Base-by-base conservation (phyloP, 2,888 invertebrate species). In the Diloba caeruleocephala region DNA sequence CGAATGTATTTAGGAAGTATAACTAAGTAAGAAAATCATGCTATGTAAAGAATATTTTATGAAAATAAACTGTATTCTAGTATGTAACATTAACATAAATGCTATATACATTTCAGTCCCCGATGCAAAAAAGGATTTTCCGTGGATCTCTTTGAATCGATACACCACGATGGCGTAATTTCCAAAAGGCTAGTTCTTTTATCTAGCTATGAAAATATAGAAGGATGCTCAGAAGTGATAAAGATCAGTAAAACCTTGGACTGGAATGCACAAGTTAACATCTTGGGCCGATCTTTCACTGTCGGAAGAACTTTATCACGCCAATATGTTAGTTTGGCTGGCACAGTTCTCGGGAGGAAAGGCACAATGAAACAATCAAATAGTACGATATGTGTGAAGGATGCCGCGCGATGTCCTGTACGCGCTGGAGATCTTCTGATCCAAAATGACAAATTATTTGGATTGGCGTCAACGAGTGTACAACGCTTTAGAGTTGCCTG, bases 111-210 rank as follows among this genome's bases (percentile, higher is more conserved):
- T 89, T 88, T 54, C 80, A 92, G 92, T 13, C 87, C 84, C 12
- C 75, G 77, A 31, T 92, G 92, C 76, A 90, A 85, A 68, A 91
- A 89, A 77, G 87, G 88, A 6, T 90, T 90, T 55, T 33, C 85
- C 0, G 77, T 90, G 8, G 82, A 88, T 34, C 55, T 72, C 1
- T 72, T 82, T 7, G 84, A 88, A 39, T 61, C 76, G 0, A 70
- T 90, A 28, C 65, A 72, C 6, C 86, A 88, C 44, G 81, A 85
- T 1, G 87, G 85, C 1, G 75, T 79, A 0, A 51, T 81, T 12
- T 83, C 85, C 1, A 85, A 84, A 38, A 83, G 78, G 17, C 64
- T 92, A 26, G 87, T 87, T 1, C 68, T 91, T 4, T 52, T 92
- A 49, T 82, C 82, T 1, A 87, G 81, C 19, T 77, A 78, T 38